Evolutionary conservation across 2,113 vertebrate genomes (phyloP).

Genomic region (Tragelaphus buxtoni): DNA sequence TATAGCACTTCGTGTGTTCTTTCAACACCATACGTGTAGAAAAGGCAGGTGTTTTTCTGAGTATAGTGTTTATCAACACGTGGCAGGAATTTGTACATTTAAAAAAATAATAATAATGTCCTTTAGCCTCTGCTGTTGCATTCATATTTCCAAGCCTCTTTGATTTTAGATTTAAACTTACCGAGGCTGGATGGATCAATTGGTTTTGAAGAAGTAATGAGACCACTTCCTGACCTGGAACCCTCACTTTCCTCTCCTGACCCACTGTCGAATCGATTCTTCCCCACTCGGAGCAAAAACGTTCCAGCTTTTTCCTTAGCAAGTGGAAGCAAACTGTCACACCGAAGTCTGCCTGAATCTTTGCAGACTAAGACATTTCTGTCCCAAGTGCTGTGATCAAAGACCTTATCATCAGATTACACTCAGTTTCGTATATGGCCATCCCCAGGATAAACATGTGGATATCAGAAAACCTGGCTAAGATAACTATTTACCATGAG

Average conservation of each 20-base stretch:
- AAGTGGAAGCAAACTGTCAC: not conserved
- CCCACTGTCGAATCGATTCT: not conserved
- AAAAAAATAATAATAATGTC: not conserved
- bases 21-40: slow-evolving; percentile 68
- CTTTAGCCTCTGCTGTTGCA: not conserved
- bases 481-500: not conserved
- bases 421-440: not conserved
- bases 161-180: slow-evolving; percentile 42
- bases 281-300: not conserved
- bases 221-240: not conserved
- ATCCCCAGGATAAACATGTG: not conserved
- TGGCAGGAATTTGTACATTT: slow-evolving; percentile 52
- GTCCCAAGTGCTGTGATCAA: not conserved
- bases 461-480: not conserved
- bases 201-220: slow-evolving; percentile 62
- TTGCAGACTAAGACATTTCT: not conserved
- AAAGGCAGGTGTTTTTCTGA: slow-evolving; percentile 34
- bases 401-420: not conserved
- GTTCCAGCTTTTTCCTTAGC: not conserved
- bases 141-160: slow-evolving; percentile 20
- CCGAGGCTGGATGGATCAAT: slow-evolving; percentile 54
- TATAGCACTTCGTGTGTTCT: slow-evolving; percentile 79
- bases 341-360: not conserved
- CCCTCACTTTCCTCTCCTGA: not conserved
- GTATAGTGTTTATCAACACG: slow-evolving; percentile 14